Evolutionary conservation across 1,140 invertebrate genomes (phyloP), one percentile per base, ranked within the genome.

Genomic region (Drosophila gunungcola): DNA sequence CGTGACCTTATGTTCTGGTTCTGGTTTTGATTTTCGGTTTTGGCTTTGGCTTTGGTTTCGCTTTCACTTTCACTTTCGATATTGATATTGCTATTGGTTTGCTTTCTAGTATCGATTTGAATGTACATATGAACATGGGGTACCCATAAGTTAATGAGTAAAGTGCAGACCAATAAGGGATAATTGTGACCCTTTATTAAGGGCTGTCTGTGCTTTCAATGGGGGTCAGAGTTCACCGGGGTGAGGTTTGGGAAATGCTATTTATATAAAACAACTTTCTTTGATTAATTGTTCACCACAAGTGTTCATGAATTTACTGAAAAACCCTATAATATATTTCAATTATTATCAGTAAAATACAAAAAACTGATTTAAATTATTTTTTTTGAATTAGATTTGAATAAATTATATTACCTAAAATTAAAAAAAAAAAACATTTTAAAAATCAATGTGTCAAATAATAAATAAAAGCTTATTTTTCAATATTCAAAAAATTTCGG

Each of bases 61-160:
- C 5, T 52, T 63, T 53, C 25, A 11, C 25, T 57, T 41, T 67
- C 52, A 34, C 12, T 21, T 39, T n/a, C 1, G 62, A 36, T 46
- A 16, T 62, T 12, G 53, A 38, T 48, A 21, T 63, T 12, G 53
- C 25, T 51, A 73, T 58, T 49, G 46, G 54, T 41, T 64, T 10
- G 46, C 52, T 49, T 69, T 77, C 53, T 36, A 38, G 53, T 75
- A 75, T 76, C 53, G 73, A 76, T 76, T 75, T 49, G 42, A 32
- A 42, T 42, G 25, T 21, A 25, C 46, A 46, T 38, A n/a, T 12
- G 32, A 46, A 25, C 11, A 16, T 29, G 16, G 21, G 16, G 21
- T 32, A 12, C 10, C 12, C 13, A 13, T 51, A 39, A 36, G 54
- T 34, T 73, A 73, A 73, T 73, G 68, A 67, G 13, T 25, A 29